Percentiles rank a stretch among this genome's conserved stretches.
Conservation (phyloP, 2,797 vertebrate genomes). For the Heterohyrax brucei region DNA sequence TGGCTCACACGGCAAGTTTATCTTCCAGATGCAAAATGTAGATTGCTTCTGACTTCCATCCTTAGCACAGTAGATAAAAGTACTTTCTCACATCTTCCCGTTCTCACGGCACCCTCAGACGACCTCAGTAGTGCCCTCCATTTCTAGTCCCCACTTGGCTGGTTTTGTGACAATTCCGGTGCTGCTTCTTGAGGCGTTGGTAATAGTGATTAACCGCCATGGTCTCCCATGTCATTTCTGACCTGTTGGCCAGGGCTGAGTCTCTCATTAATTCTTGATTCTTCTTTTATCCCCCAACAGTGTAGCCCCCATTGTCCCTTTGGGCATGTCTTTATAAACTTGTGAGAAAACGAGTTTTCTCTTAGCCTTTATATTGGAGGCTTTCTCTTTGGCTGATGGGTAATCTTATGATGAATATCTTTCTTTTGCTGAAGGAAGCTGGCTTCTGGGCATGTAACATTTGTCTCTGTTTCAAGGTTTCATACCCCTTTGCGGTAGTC, state of each 20-base stretch:
- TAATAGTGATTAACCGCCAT: slow-evolving; percentile 73
- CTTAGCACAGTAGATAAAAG: background rate
- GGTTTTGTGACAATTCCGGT: slow-evolving; percentile 60
- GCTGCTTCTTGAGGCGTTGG: slow-evolving; percentile 79
- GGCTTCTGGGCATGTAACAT: slow-evolving; percentile 82
- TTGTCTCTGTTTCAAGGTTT: slow-evolving; percentile 86
- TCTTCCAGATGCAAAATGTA: slow-evolving; percentile 44
- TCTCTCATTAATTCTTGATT: slow-evolving; percentile 84
- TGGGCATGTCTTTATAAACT: slow-evolving; percentile 77
- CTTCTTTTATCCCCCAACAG: slow-evolving; percentile 59
- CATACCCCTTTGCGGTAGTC: slow-evolving; percentile 84
- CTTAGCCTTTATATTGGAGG: slow-evolving; percentile 76
- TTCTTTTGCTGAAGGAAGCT: slow-evolving; percentile 83
- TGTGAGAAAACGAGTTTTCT: slow-evolving; percentile 82
- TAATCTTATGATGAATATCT: slow-evolving; percentile 87
- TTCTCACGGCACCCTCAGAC: slow-evolving; percentile 74
- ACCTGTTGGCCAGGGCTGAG: slow-evolving; percentile 75
- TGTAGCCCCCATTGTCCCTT: slow-evolving; percentile 57
- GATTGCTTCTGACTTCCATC: background rate
- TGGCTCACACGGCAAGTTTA: background rate
- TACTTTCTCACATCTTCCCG: background rate
- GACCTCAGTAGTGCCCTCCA: slow-evolving; percentile 74
- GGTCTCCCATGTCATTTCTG: slow-evolving; percentile 85
- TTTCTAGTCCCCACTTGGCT: slow-evolving; percentile 78
- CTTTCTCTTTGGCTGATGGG: slow-evolving; percentile 35